Evolutionary conservation across 2,113 vertebrate genomes (phyloP), one percentile per base, ranked within the genome.

Genomic region (Proteles cristata): DNA sequence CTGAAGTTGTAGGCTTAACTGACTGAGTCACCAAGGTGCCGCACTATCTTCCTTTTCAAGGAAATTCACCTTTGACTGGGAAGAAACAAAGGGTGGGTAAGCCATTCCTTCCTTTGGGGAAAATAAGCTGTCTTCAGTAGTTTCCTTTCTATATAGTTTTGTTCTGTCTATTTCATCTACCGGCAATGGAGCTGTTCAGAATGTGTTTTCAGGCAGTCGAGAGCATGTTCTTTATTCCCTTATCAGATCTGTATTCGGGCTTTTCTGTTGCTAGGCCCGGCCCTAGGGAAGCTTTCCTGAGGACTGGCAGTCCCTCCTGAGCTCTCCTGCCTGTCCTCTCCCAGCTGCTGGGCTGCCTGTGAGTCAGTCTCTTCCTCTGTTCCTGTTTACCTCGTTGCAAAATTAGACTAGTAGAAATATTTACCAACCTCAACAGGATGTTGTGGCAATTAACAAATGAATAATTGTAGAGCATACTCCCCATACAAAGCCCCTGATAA

Each of bases 401-500:
- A 82, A 94, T 43, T 14, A 73, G 25, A 69, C 9, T 50, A 23
- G 17, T 17, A 66, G 76, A 76, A 91, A 84, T 76, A 83, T 12
- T 50, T 88, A 58, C 69, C 33, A 35, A 79, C 83, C 61, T 95
- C 83, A 45, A 84, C 92, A 92, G 90, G 95, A 90, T 95, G 76
- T 58, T 31, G 35, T n/a, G 12, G 61, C 68, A 95, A 94, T 73
- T 68, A 88, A 53, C 80, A 81, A 93, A 69, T 73, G 68, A 83
- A 43, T 97, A 77, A 84, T 94, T 96, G 90, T 7, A 88, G 83
- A 33, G 74, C 16, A 7, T 26, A 19, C 61, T 26, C 90, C 90
- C 45, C 58, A 23, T 12, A 7, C n/a, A 66, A 39, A 91, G 39
- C 76, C 50, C 66, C 73, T 14, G 63, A 81, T 84, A 86, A 80